Evolutionary conservation across 2,888 invertebrate species (phyloP).

Genomic region (Mesorhabditis spiculigera): DNA sequence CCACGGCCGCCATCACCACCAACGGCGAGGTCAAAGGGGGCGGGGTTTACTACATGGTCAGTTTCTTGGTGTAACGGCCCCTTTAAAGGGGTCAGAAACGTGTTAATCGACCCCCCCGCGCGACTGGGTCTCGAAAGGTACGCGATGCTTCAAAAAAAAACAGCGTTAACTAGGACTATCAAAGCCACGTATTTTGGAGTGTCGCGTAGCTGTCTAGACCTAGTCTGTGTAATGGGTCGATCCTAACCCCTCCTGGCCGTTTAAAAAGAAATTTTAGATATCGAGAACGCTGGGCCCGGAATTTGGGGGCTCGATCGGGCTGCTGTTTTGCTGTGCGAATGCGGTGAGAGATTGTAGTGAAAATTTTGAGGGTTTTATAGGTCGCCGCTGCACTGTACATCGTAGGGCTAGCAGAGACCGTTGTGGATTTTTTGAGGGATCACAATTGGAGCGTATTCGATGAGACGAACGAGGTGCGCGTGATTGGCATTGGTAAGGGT

Average conservation of each 20-base stretch:
- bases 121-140: no score
- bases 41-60: slow-evolving; percentile 90
- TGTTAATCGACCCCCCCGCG: background rate
- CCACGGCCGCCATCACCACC: slow-evolving; percentile 94
- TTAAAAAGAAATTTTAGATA: slow-evolving; percentile 8
- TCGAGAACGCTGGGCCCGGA: slow-evolving; percentile 79
- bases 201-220: no score
- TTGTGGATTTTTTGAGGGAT: slow-evolving; percentile 21
- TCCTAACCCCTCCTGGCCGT: no score
- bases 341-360: slow-evolving; percentile 67
- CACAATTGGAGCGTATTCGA: background rate
- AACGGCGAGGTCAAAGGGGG: slow-evolving; percentile 90
- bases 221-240: no score
- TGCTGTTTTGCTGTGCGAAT: slow-evolving; percentile 91
- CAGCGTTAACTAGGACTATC: no score
- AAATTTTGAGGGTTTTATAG: background rate
- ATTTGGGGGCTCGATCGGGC: slow-evolving; percentile 90
- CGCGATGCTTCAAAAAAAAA: no score
- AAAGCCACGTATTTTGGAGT: no score
- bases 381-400: slow-evolving; percentile 74
- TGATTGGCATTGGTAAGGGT: slow-evolving; percentile 19
- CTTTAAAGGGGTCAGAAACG: background rate
- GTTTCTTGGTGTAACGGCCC: slow-evolving; percentile 65
- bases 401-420: slow-evolving; percentile 84
- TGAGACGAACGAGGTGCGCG: slow-evolving; percentile 7